Base-by-base conservation (phyloP, 2,113 vertebrate species). In the Tympanuchus pallidicinctus region DNA sequence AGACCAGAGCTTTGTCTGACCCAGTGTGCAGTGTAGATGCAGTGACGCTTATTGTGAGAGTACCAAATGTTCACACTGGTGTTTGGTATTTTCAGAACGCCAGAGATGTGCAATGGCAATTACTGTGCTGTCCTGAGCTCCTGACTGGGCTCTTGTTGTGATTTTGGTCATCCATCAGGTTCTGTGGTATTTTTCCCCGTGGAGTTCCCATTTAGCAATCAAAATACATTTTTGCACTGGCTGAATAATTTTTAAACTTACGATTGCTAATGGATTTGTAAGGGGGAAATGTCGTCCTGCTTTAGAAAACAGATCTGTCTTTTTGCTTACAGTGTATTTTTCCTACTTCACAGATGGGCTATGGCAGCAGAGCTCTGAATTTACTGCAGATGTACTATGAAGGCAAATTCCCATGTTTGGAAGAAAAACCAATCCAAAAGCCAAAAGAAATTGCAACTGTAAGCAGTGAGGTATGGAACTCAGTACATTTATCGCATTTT, bases 381-480 rank as follows among this genome's bases (percentile, higher is more conserved):
- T 96, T 99, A 94, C 97, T 99, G 79, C 99, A 99, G 97, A 98
- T 99, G 98, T 99, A 99, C 94, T 99, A 99, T 0, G 98, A 99
- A 96, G 99, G 99, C 87, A 98, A 98, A 93, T 99, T 99, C 93
- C 98, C 98, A 8, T 98, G 98, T 84, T 96, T 99, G 90, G 99
- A 99, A 74, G 99, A 99, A 90, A 97, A 97, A 57, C n/a, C 94
- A 5, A 38, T 91, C 32, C 95, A 96, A 11, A 96, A 96, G 10
- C 90, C 97, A 19, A 98, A 95, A 19, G 98, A 98, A 91, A 99
- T 99, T 80, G 89, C 97, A 63, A 98, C 98, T 1, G 96, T 99
- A 83, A 99, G 98, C 98, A 99, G 98, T 10, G 99, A 99, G 98
- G 99, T 99, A 92, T 93, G 93, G 12, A 17, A 24, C 42, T 38